Conservation (phyloP, 2,113 vertebrate species). For the Anarrhichthys ocellatus region DNA sequence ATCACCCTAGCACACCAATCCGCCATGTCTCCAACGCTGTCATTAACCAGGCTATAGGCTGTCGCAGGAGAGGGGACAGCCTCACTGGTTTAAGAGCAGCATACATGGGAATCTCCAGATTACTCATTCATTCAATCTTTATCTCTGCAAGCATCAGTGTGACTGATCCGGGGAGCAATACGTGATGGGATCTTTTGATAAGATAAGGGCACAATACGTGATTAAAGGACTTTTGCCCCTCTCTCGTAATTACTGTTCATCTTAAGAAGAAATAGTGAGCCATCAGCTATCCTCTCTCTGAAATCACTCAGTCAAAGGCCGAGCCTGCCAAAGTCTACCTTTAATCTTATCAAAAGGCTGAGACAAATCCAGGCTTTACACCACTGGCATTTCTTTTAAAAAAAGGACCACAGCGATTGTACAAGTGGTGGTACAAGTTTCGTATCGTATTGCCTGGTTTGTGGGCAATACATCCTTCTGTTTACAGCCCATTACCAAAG, state of each 20-base stretch:
- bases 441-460: slow-evolving; percentile 28
- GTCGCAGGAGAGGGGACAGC: slow-evolving; percentile 22
- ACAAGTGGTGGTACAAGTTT: slow-evolving; percentile 34
- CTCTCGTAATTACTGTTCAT: slow-evolving; percentile 67
- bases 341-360: slow-evolving; percentile 80
- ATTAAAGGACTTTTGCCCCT: slow-evolving; percentile 64
- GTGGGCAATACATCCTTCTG: slow-evolving; percentile 34
- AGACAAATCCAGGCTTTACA: slow-evolving; percentile 65
- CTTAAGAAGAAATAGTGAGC: slow-evolving; percentile 63
- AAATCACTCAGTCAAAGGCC: slow-evolving; percentile 77
- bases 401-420: slow-evolving; percentile 13
- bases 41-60: slow-evolving; percentile 70
- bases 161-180: slow-evolving; percentile 60
- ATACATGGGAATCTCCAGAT: slow-evolving; percentile 53
- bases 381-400: slow-evolving; percentile 11
- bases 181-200: slow-evolving; percentile 52
- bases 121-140: slow-evolving; percentile 59
- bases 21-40: slow-evolving; percentile 61
- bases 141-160: slow-evolving; percentile 50
- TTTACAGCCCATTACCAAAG: slow-evolving; percentile 49
- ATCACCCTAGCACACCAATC: slow-evolving; percentile 66
- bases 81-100: slow-evolving; percentile 38
- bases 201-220: slow-evolving; percentile 50
- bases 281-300: slow-evolving; percentile 64
- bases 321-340: slow-evolving; percentile 77